Evolutionary conservation across 2,113 vertebrate genomes (phyloP).

Genomic region (Chamaea fasciata): DNA sequence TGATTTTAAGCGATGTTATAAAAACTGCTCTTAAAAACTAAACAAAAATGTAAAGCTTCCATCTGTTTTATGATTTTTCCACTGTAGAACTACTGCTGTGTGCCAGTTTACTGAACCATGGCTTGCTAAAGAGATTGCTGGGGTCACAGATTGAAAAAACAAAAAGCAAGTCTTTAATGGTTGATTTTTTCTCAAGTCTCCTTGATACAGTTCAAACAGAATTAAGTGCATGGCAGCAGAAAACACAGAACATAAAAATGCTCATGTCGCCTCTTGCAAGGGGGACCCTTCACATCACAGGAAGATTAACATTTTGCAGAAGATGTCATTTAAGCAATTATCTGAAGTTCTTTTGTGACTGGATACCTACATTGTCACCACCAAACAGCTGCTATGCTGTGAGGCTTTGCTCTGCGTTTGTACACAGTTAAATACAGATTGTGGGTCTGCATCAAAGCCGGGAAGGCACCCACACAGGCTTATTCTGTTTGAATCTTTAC

Average conservation of each 20-base stretch:
- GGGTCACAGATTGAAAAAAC: slow-evolving; percentile 78
- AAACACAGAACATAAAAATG: background rate
- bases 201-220: slow-evolving; percentile 48
- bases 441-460: background rate
- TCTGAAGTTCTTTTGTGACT: slow-evolving; percentile 13
- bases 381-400: background rate
- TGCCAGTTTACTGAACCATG: slow-evolving; percentile 83
- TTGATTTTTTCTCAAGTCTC: slow-evolving; percentile 58
- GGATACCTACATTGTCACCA: slow-evolving; percentile 1
- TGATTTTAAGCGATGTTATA: slow-evolving; percentile 83
- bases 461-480: background rate
- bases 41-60: slow-evolving; percentile 87
- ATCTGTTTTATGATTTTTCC: slow-evolving; percentile 88
- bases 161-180: slow-evolving; percentile 74
- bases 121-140: slow-evolving; percentile 83
- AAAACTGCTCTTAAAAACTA: slow-evolving; percentile 84
- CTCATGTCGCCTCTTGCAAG: slow-evolving; percentile 25
- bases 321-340: slow-evolving; percentile 29
- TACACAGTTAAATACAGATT: slow-evolving; percentile 50
- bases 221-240: slow-evolving; percentile 23
- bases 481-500: background rate
- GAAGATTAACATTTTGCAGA: background rate
- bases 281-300: background rate
- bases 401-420: slow-evolving; percentile 8
- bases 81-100: slow-evolving; percentile 78